A percentile compares a stretch with the other conserved stretches of the same genome.
These are phyloP conservation scores for Campoplex capitator DNA, from an alignment of 2,888 invertebrate genomes.

Conservation along the genomic window DNA sequence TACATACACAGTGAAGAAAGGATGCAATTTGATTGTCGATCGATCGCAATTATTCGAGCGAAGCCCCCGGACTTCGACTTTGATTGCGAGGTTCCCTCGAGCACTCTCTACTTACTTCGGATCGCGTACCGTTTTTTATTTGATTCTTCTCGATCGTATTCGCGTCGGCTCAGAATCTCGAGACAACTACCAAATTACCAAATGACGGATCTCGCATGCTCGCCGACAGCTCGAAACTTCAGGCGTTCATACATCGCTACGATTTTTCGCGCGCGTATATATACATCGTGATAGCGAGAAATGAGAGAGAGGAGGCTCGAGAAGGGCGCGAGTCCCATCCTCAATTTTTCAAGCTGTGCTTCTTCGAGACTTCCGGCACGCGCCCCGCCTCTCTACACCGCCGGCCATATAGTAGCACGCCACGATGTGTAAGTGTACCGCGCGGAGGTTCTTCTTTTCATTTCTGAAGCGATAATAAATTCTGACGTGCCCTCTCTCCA, in stretches of 20 bases:
- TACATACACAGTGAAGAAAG: not conserved
- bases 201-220: slow-evolving; percentile 41
- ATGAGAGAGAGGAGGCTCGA: slow-evolving; percentile 44
- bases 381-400: slow-evolving; percentile 69
- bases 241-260: slow-evolving; percentile 45
- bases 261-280: slow-evolving; percentile 44
- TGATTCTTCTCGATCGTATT: slow-evolving; percentile 28
- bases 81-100: slow-evolving; percentile 42
- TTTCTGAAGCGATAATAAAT: slow-evolving; percentile 68
- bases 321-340: slow-evolving; percentile 55
- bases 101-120: slow-evolving; percentile 3
- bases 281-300: slow-evolving; percentile 55
- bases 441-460: slow-evolving; percentile 50
- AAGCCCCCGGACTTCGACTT: slow-evolving; percentile 37
- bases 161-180: slow-evolving; percentile 27
- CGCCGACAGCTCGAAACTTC: slow-evolving; percentile 62
- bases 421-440: slow-evolving; percentile 45
- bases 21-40: slow-evolving; percentile 60
- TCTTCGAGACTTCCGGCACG: slow-evolving; percentile 68
- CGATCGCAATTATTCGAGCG: slow-evolving; percentile 43
- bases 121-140: slow-evolving; percentile 10
- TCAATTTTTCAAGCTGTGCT: slow-evolving; percentile 68
- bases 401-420: slow-evolving; percentile 64
- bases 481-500: slow-evolving; percentile 67
- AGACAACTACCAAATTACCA: slow-evolving; percentile 49